Evolutionary conservation across 30 jellyfish, hydroid and myxozoan species (phyloP).

Genomic region (Cassiopea andromeda): DNA sequence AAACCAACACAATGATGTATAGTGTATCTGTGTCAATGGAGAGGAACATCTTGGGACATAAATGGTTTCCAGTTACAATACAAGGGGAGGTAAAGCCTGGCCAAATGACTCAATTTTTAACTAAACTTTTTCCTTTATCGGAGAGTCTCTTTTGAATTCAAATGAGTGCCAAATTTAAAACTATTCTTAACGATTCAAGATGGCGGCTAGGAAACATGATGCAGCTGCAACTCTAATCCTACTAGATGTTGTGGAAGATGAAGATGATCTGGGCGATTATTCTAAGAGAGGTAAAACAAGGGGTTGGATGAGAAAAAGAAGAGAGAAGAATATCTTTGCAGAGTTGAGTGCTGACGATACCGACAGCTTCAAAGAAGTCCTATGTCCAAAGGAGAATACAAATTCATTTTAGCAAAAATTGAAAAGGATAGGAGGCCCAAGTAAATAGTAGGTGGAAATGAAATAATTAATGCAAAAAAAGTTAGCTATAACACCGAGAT

Average conservation of each 20-base stretch:
- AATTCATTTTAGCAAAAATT: slow-evolving; percentile 8
- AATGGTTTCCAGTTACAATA: too few species aligned
- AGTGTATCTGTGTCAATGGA: too few species aligned
- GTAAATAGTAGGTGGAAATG: slow-evolving; percentile 19
- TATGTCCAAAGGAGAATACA: slow-evolving; percentile 21
- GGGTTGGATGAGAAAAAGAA: slow-evolving; percentile 30
- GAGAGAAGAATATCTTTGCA: slow-evolving; percentile 26
- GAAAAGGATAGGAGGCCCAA: slow-evolving; percentile 12
- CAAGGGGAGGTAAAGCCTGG: background rate
- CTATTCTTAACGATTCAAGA: background rate
- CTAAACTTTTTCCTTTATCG: slow-evolving; percentile 6
- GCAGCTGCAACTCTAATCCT: slow-evolving; percentile 18
- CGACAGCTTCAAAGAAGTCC: slow-evolving; percentile 28
- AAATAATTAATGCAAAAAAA: slow-evolving; percentile 21
- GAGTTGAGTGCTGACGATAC: slow-evolving; percentile 45
- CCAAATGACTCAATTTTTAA: background rate
- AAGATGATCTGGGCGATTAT: slow-evolving; percentile 1
- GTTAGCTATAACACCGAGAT: slow-evolving; percentile 32
- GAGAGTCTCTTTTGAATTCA: slow-evolving; percentile 13
- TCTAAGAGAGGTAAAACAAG: slow-evolving; percentile 39
- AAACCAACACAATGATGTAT: too few species aligned
- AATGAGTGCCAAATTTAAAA: slow-evolving; percentile 32
- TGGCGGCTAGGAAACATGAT: slow-evolving; percentile 3
- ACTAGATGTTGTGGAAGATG: slow-evolving; percentile 19
- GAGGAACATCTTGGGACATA: too few species aligned